Percentiles rank a stretch among this genome's conserved stretches.
Evolutionary conservation across 2,797 vertebrate genomes (phyloP).

Genomic region (Synaphobranchus kaupii): DNA sequence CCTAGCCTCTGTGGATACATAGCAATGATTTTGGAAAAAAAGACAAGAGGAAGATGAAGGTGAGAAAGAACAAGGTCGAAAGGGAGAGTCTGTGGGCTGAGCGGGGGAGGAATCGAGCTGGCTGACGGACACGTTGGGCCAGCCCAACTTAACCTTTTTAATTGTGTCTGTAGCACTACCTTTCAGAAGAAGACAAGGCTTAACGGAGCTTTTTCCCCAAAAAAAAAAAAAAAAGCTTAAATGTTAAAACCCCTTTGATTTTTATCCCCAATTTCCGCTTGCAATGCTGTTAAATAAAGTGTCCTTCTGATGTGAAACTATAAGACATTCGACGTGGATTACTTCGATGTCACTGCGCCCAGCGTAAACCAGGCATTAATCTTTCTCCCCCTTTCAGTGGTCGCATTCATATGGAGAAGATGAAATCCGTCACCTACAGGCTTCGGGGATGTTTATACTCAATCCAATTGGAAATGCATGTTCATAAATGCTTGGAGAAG

Average conservation of each 20-base stretch:
- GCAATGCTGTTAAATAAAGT: slow-evolving; percentile 51
- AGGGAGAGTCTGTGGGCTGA: slow-evolving; percentile 43
- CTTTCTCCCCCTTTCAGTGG: slow-evolving; percentile 50
- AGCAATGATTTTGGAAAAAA: slow-evolving; percentile 47
- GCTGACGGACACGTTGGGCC: slow-evolving; percentile 63
- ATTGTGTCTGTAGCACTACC: slow-evolving; percentile 47
- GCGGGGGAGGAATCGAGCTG: slow-evolving; percentile 59
- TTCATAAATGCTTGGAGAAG: slow-evolving; percentile 53
- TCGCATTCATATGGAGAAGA: slow-evolving; percentile 24
- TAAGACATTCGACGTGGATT: slow-evolving; percentile 68
- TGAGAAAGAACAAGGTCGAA: slow-evolving; percentile 28
- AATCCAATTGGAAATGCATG: slow-evolving; percentile 37
- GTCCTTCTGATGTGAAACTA: slow-evolving; percentile 62
- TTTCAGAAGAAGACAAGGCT: slow-evolving; percentile 31
- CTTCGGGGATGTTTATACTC: background rate
- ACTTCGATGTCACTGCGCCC: slow-evolving; percentile 54
- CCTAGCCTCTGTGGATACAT: slow-evolving; percentile 57
- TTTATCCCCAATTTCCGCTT: slow-evolving; percentile 59
- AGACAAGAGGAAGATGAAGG: slow-evolving; percentile 48
- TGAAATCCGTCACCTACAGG: slow-evolving; percentile 24
- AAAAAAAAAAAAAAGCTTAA: slow-evolving; percentile 52
- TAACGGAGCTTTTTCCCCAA: slow-evolving; percentile 55
- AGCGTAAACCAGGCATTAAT: slow-evolving; percentile 46
- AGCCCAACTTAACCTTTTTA: slow-evolving; percentile 48
- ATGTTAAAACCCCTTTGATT: slow-evolving; percentile 50